Evolutionary conservation across 2,113 vertebrate genomes (phyloP), one percentile per base, ranked within the genome.

Genomic region (Cololabis saira): DNA sequence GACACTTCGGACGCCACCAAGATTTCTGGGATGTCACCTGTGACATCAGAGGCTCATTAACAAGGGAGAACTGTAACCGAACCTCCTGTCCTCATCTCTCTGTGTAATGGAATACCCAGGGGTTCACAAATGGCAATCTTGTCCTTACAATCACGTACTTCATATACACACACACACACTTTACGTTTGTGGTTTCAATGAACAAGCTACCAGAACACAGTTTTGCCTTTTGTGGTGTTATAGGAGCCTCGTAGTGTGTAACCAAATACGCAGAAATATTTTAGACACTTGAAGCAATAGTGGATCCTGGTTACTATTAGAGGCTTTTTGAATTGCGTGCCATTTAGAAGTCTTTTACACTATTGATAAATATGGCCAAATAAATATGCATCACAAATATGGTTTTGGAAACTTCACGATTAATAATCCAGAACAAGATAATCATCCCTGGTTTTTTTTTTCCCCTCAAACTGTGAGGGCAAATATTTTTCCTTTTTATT

Each of bases 201-300:
- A 68, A 56, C 81, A 84, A 84, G 76, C 82, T 85, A 84, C 67
- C 67, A 66, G n/a, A 82, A 85, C 81, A 90, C 83, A 78, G 30
- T 61, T 78, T 75, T 89, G 84, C 87, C 87, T 91, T 87, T 10
- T 5, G 76, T 68, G 77, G 69, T 78, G 73, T 77, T 55, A 49
- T 69, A 71, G 76, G 65, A 80, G 69, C 56, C 75, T 82, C 45
- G 40, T 86, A 66, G 67, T 74, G 8, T 15, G 40, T 47, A 71
- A 74, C 74, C 53, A 52, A 9, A 53, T 45, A 33, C 50, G 72
- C 58, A 71, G 58, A 82, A 58, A 51, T 47, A 51, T 79, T 71
- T 77, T 55, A 59, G 63, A 87, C 67, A 83, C 71, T 68, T 69
- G 73, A 74, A 90, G 87, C 89, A 90, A 87, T 89, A 90, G 86